phyloP scores from a whole-genome alignment of 2,113 vertebrate genomes.

The Silurus glanis region DNA sequence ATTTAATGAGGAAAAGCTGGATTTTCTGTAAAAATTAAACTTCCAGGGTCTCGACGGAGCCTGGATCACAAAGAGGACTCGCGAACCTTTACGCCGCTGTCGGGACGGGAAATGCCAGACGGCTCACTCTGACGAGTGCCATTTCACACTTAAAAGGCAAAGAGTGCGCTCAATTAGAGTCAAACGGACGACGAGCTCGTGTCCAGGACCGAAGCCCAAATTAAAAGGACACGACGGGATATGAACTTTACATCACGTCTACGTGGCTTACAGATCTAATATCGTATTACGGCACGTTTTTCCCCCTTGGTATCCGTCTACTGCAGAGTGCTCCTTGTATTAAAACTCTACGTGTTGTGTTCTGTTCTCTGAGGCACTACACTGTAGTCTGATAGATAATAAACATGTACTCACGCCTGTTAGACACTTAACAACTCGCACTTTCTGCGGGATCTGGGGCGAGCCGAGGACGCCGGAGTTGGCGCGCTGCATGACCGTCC shows the following conservation, averaged over 20 bases:
- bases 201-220: neutral
- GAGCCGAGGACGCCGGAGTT: slow-evolving; percentile 69
- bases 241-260: slow-evolving; percentile 47
- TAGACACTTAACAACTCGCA: slow-evolving; percentile 90
- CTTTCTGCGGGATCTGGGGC: slow-evolving; percentile 83
- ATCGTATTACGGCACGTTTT: neutral
- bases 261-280: too few species aligned
- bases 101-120: slow-evolving; percentile 71
- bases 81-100: slow-evolving; percentile 70
- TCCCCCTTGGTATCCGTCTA: neutral
- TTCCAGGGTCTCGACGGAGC: neutral
- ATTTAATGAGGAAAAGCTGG: slow-evolving; percentile 1
- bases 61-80: slow-evolving; percentile 37
- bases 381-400: neutral
- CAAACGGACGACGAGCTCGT: too few species aligned
- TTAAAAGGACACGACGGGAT: slow-evolving; percentile 51
- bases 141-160: slow-evolving; percentile 55
- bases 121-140: slow-evolving; percentile 62
- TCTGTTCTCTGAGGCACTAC: neutral
- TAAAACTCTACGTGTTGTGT: neutral
- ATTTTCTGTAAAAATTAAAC: neutral
- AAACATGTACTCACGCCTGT: slow-evolving; percentile 82
- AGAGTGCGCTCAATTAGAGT: slow-evolving; percentile 48
- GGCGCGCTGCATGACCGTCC: slow-evolving; percentile 93
- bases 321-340: neutral